Percentiles rank a stretch among this genome's conserved stretches.
These are phyloP conservation scores for Heliconius hortense DNA, from an alignment of 2,888 invertebrate species.

Conservation along the genomic window DNA sequence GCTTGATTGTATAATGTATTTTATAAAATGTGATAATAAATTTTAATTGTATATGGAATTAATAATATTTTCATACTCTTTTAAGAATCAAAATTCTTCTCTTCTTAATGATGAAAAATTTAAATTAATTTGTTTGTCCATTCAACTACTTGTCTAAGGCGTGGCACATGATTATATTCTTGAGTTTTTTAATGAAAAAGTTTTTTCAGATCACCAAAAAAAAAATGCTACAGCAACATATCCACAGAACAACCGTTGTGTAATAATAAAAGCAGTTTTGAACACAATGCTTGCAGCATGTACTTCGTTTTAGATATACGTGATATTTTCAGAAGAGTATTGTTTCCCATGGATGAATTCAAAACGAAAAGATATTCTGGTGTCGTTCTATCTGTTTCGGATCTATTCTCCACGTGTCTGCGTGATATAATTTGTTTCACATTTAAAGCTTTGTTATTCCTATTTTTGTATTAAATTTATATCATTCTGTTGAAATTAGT, in stretches of 20 bases:
- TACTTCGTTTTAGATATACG: slow-evolving; percentile 17
- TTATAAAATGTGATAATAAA: not conserved
- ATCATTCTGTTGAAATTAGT: too few relatives aligned
- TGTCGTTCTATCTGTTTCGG: not conserved
- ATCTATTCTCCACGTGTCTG: not conserved
- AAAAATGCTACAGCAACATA: not conserved
- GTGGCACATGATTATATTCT: too few relatives aligned
- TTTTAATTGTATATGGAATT: not conserved
- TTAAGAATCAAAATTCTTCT: too few relatives aligned
- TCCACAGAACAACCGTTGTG: slow-evolving; percentile 7
- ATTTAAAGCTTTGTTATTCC: not conserved
- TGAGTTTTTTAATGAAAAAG: too few relatives aligned
- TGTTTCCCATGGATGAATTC: slow-evolving; percentile 20
- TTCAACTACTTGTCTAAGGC: too few relatives aligned
- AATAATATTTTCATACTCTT: not conserved
- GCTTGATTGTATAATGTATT: not conserved
- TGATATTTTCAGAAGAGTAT: slow-evolving; percentile 15
- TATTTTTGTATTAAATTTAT: not conserved
- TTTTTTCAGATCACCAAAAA: not conserved
- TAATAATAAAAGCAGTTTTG: slow-evolving; percentile 26
- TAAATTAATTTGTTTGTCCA: too few relatives aligned
- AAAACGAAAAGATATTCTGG: slow-evolving; percentile 16
- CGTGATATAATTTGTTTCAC: not conserved
- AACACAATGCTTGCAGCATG: slow-evolving; percentile 22
- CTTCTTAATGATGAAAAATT: too few relatives aligned